A percentile compares a stretch with the other conserved stretches of the same genome.
Conservation (phyloP, 2,888 invertebrate species). For the Leucophenga montana region DNA sequence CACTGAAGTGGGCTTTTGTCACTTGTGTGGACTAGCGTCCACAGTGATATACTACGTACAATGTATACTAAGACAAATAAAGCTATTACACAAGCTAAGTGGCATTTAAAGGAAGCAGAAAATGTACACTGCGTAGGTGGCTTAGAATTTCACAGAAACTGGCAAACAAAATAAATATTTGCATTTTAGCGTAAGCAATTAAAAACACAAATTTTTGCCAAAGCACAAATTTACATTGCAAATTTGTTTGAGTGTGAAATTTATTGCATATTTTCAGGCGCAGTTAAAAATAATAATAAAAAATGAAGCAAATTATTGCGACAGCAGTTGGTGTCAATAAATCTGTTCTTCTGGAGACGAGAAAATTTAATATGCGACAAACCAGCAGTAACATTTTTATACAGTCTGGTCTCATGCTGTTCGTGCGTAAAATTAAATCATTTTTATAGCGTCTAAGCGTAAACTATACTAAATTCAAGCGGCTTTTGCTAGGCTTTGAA, state of each 20-base stretch:
- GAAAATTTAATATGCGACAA: background rate
- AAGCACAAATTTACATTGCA: background rate
- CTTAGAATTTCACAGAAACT: background rate
- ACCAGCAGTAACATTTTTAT: background rate
- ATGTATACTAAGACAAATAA: background rate
- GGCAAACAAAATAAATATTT: background rate
- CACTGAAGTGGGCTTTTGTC: too few relatives aligned
- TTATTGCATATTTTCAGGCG: background rate
- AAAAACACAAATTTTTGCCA: slow-evolving; percentile 4
- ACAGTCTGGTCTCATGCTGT: slow-evolving; percentile 21
- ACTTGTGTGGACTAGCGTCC: too few relatives aligned
- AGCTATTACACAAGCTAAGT: background rate
- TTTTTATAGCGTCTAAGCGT: slow-evolving; percentile 53
- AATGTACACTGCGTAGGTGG: background rate
- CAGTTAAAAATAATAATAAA: background rate
- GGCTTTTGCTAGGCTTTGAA: background rate
- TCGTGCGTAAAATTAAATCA: slow-evolving; percentile 62
- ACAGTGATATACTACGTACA: too few relatives aligned
- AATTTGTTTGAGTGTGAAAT: background rate
- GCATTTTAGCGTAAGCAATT: slow-evolving; percentile 2
- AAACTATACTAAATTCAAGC: background rate
- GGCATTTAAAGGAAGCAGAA: slow-evolving; percentile 15
- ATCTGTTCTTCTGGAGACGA: slow-evolving; percentile 31
- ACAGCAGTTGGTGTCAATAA: slow-evolving; percentile 36
- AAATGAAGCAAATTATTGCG: slow-evolving; percentile 2